phyloP scores from a whole-genome alignment of 2,888 invertebrate species.

The Diaphora mendica region DNA sequence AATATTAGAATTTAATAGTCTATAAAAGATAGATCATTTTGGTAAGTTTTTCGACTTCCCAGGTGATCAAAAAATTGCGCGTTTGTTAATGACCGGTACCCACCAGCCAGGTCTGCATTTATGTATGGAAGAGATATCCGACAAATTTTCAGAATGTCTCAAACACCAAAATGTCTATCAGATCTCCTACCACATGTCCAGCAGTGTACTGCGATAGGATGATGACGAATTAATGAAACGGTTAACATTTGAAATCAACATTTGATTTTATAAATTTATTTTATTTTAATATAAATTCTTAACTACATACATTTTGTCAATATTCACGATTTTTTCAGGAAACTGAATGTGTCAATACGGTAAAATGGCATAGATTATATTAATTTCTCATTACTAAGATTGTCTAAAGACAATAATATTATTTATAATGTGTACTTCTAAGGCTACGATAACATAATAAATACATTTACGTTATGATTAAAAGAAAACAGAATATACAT shows the following conservation, averaged over 20 bases:
- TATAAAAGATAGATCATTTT: too few species aligned
- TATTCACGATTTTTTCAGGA: conserved; percentile 27
- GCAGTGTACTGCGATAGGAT: too few species aligned
- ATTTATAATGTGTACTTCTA: conserved; percentile 17
- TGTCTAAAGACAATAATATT: conserved; percentile 10
- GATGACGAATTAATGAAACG: neutral
- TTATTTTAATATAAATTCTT: conserved; percentile 46
- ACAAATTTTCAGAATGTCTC: too few species aligned
- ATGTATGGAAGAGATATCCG: too few species aligned
- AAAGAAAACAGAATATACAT: conserved; percentile 38
- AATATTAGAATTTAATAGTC: too few species aligned
- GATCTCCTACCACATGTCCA: too few species aligned
- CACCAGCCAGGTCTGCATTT: too few species aligned
- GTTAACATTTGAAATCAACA: neutral
- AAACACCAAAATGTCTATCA: too few species aligned
- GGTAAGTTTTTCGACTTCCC: too few species aligned
- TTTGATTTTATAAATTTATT: conserved; percentile 22
- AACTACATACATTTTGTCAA: conserved; percentile 37
- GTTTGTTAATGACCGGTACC: too few species aligned
- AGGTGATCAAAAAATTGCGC: too few species aligned
- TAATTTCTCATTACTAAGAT: neutral
- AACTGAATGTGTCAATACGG: conserved; percentile 1
- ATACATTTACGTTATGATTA: conserved; percentile 24
- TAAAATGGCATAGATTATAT: neutral
- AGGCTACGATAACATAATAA: conserved; percentile 33